These are phyloP conservation scores for Callithrix jacchus DNA, from an alignment of 2,113 vertebrate species.

Conservation along the genomic window DNA sequence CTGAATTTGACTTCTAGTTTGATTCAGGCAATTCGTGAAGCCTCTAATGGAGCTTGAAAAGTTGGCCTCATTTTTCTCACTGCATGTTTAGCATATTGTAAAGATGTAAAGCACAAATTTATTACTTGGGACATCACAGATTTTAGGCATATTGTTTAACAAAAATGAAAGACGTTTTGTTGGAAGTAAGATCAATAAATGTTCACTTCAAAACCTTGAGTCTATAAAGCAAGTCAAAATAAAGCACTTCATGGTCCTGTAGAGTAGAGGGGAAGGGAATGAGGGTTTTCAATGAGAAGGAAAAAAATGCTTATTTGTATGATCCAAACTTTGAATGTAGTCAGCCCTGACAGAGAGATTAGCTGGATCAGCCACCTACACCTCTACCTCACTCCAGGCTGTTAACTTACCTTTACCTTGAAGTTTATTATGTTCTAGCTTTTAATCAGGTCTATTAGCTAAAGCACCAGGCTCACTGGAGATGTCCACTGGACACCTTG, in stretches of 20 bases:
- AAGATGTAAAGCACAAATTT: slow-evolving; percentile 37
- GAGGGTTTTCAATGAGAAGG: not conserved
- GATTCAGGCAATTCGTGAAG: not conserved
- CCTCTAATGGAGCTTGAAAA: not conserved
- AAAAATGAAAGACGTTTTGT: slow-evolving; percentile 30
- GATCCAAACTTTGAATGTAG: not conserved
- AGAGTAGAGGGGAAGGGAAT: not conserved
- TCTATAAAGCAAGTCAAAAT: slow-evolving; percentile 37
- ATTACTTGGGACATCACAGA: slow-evolving; percentile 38
- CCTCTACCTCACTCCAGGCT: not conserved
- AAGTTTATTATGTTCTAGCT: not conserved
- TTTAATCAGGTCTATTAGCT: not conserved
- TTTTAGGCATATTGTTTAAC: slow-evolving; percentile 23
- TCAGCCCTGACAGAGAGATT: not conserved
- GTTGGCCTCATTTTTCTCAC: slow-evolving; percentile 31
- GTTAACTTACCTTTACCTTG: not conserved
- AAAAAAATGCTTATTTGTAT: not conserved
- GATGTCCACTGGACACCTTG: not conserved
- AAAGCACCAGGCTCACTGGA: not conserved
- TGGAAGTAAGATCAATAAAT: slow-evolving; percentile 28
- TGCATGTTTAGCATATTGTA: slow-evolving; percentile 20
- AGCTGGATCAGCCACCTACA: not conserved
- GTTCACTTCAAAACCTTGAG: not conserved
- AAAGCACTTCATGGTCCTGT: not conserved
- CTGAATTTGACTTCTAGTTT: slow-evolving; percentile 21